These are phyloP conservation scores for Aphelenchoides besseyi DNA, from an alignment of 1,140 invertebrate genomes.

Conservation along the genomic window DNA sequence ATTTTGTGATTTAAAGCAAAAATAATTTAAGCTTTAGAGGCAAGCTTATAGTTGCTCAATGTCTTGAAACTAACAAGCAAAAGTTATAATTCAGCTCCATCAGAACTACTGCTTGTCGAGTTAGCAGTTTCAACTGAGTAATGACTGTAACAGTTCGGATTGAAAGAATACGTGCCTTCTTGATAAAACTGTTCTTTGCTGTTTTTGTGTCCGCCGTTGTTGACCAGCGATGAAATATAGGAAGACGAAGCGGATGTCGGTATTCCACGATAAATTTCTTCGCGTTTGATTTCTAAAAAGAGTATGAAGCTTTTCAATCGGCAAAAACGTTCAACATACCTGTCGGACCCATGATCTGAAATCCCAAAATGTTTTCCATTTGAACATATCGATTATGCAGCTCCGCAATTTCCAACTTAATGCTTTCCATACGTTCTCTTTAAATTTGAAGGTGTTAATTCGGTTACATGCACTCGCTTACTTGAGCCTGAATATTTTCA, in stretches of 20 bases:
- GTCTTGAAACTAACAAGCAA: background rate
- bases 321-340: constrained; percentile 32
- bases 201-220: background rate
- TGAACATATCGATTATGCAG: constrained; percentile 54
- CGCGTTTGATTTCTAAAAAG: constrained; percentile 15
- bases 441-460: constrained; percentile 17
- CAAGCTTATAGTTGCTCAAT: background rate
- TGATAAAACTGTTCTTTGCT: background rate
- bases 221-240: background rate
- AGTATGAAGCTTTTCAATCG: constrained; percentile 17
- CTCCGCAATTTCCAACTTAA: constrained; percentile 52
- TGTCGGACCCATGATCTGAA: constrained; percentile 49
- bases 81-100: background rate
- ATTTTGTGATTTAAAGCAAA: background rate
- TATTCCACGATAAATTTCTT: background rate
- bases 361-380: constrained; percentile 58
- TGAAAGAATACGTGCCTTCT: constrained; percentile 9
- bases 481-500: constrained; percentile 58
- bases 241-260: constrained; percentile 8
- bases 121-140: background rate
- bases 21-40: background rate
- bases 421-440: constrained; percentile 60
- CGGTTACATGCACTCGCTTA: constrained; percentile 26
- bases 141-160: background rate
- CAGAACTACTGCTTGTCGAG: background rate